Evolutionary conservation across 1,140 invertebrate species (phyloP).

Genomic region (Hirudo medicinalis): DNA sequence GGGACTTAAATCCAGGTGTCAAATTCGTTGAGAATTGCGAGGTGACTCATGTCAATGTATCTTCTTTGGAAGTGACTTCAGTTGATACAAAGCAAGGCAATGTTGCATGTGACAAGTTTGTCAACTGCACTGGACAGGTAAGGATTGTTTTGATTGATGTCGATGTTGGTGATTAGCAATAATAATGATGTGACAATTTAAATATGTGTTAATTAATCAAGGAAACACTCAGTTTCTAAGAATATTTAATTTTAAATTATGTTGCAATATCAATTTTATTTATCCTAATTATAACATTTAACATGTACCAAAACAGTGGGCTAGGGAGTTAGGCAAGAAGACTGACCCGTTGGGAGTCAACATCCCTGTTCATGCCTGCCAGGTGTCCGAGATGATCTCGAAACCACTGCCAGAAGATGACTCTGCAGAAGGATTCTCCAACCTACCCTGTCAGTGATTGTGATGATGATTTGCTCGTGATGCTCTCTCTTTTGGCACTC

Average conservation of each 20-base stretch:
- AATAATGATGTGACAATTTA: no score
- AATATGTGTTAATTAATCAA: no score
- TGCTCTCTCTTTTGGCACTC: no score
- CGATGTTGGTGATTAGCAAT: no score
- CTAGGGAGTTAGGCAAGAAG: constrained; percentile 60
- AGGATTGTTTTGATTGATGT: background rate
- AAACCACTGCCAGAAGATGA: constrained; percentile 48
- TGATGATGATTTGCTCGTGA: background rate
- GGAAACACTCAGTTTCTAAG: no score
- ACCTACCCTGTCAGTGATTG: constrained; percentile 40
- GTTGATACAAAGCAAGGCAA: constrained; percentile 64
- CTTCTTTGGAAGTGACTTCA: constrained; percentile 50
- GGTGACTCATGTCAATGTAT: constrained; percentile 48
- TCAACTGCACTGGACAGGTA: constrained; percentile 74
- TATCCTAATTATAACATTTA: constrained; percentile 7
- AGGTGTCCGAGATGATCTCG: constrained; percentile 81
- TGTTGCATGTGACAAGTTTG: constrained; percentile 73
- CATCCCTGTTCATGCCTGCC: constrained; percentile 78
- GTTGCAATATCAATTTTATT: no score
- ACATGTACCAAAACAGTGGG: constrained; percentile 46
- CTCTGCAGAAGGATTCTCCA: constrained; percentile 17
- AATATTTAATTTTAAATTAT: no score
- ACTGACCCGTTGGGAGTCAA: constrained; percentile 64
- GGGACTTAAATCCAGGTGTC: constrained; percentile 51
- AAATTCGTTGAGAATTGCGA: constrained; percentile 69